phyloP scores from a whole-genome alignment of 2,888 invertebrate genomes.

The Trichopoda pennipes region DNA sequence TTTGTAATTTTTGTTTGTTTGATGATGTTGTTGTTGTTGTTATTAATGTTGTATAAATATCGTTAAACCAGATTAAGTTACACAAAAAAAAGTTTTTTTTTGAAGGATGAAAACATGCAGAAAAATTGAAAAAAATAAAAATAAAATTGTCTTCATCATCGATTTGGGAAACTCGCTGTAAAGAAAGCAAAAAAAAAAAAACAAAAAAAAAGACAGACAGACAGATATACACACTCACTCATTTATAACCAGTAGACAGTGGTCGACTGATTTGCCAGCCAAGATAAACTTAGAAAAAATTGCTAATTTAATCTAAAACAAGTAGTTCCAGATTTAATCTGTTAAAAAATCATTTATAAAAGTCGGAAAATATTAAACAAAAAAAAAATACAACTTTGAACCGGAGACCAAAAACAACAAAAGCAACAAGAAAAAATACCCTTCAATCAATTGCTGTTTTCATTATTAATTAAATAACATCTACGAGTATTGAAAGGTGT shows the following conservation, averaged over 20 bases:
- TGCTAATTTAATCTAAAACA: slow-evolving; percentile 42
- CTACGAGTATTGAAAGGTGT: slow-evolving; percentile 9
- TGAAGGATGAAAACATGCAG: slow-evolving; percentile 48
- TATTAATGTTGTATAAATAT: slow-evolving; percentile 33
- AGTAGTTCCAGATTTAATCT: slow-evolving; percentile 58
- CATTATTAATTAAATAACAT: slow-evolving; percentile 36
- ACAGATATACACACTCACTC: slow-evolving; percentile 31
- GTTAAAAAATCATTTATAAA: slow-evolving; percentile 33
- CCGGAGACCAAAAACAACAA: too few species aligned
- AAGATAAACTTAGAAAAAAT: slow-evolving; percentile 31
- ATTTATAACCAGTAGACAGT: slow-evolving; percentile 31
- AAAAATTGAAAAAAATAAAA: slow-evolving; percentile 44
- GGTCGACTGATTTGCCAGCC: slow-evolving; percentile 34
- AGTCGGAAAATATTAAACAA: not conserved
- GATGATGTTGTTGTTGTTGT: not conserved
- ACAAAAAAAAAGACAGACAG: too few species aligned
- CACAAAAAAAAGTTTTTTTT: not conserved
- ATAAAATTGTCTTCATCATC: slow-evolving; percentile 48
- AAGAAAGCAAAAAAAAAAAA: not conserved
- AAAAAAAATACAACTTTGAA: not conserved
- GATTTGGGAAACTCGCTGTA: slow-evolving; percentile 47
- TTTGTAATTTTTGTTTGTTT: slow-evolving; percentile 34
- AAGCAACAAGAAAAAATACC: not conserved
- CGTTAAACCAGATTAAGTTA: slow-evolving; percentile 59
- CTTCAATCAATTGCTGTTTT: slow-evolving; percentile 41